Evolutionary conservation across 1,140 invertebrate genomes (phyloP), one percentile per base, ranked within the genome.

Genomic region (Xylocopa sonorina): DNA sequence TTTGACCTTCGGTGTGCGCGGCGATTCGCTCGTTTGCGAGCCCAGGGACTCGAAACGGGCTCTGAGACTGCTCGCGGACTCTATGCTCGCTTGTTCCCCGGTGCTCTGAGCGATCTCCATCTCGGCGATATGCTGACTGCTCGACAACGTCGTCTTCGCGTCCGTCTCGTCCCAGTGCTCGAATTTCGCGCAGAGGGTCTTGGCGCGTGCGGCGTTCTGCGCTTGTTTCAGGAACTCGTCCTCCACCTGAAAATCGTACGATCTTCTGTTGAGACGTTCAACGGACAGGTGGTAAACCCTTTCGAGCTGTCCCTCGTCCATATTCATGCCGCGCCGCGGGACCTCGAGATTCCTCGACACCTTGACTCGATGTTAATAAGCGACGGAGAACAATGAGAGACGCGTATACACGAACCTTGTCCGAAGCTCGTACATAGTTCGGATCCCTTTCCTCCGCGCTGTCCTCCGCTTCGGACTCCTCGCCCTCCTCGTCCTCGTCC

Each of bases 121-220:
- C 74, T 92, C 92, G 16, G 91, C 90, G 21, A 91, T 73, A 57
- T 89, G 86, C 32, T 88, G 87, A 69, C 55, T 89, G 67, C 72
- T 90, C 5, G 82, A 74, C 5, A 81, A 74, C 85, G 80, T 79
- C 58, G 86, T 73, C 86, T 95, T 94, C 4, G 94, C 95, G 86
- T 97, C 96, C 24, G 95, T 95, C 55, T 95, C 95, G 85, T 97
- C 96, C 97, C 98, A 98, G 85, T 96, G 95, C 92, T 99, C 98
- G 93, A 99, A 99, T 91, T 97, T 98, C 51, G 96, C 97, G 80
- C 96, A 95, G 83, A 99, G 93, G 84, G 97, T 96, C 89, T 97
- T 98, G 32, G 98, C 98, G 80, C 96, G 94, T 27, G 96, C 96
- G 18, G 97, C 94, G 78, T 95, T 96, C 88, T 96, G 95, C n/a